Evolutionary conservation across 2,797 vertebrate genomes (phyloP), one percentile per base, ranked within the genome.

Genomic region (Pipistrellus pygmaeus): DNA sequence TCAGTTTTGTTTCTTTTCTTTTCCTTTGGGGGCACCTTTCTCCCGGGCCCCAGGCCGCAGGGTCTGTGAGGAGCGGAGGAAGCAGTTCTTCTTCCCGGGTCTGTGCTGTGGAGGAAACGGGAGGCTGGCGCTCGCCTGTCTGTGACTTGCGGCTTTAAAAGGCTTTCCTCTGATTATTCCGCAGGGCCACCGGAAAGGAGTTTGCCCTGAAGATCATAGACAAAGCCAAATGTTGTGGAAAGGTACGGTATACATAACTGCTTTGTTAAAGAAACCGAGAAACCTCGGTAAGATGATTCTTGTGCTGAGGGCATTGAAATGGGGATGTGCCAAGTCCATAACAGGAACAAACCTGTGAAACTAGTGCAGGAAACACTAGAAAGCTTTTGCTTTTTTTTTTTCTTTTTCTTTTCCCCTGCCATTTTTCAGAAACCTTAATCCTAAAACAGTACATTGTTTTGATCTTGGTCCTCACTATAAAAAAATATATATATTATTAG

Each of bases 161-260:
- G n/a, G 12, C 69, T 20, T 27, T 83, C 93, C 35, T 97, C 0
- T 0, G 92, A 0, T 92, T 95, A 88, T 96, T 93, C 72, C 35
- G 3, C 93, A 99, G 99, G 97, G 98, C 99, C 88, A 99, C 99
- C 4, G 99, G 99, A 97, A 99, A 99, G 96, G 99, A 99, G 97
- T 99, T 99, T 97, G 99, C 99, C 3, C 98, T 99, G 97, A 99
- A 99, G 98, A 99, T 99, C 97, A 99, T 99, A 95, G 99, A 99
- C 98, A 99, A 99, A 98, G 98, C 98, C 97, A 99, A 99, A 97
- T 99, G 99, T 97, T 99, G 99, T 87, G 99, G 99, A 97, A 99
- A 99, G 99, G 99, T 99, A 98, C 94, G 1, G 96, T 97, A 68
- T 68, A 4, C 20, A 5, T 27, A 55, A 32, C 20, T 83, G 2